Evolutionary conservation across 2,113 vertebrate species (phyloP).

Genomic region (Lamprologus ornatipinnis): DNA sequence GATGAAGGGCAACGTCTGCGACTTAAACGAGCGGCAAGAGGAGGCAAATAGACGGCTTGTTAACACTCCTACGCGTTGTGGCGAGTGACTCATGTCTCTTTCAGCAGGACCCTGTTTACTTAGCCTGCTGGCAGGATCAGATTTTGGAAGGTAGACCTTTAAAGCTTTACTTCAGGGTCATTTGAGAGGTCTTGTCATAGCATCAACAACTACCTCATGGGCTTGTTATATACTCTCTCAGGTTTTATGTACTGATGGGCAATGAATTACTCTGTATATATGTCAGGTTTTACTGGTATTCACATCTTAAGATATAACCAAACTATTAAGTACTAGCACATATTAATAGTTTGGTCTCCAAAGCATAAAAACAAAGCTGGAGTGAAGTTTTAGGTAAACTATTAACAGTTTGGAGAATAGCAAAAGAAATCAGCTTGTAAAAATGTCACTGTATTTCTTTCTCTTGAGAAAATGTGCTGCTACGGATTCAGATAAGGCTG

Average conservation of each 20-base stretch:
- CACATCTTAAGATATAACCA: background rate
- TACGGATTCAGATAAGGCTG: background rate
- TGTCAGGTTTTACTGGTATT: background rate
- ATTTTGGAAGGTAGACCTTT: conserved; percentile 25
- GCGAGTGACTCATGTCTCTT: conserved; percentile 31
- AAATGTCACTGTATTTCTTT: background rate
- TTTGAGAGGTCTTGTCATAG: conserved; percentile 4
- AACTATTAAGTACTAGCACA: background rate
- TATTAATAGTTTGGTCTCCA: background rate
- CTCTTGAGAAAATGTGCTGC: background rate
- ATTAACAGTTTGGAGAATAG: background rate
- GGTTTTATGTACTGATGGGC: background rate
- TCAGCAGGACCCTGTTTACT: conserved; percentile 18
- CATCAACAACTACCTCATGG: conserved; percentile 12
- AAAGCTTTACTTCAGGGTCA: background rate
- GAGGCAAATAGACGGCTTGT: conserved; percentile 22
- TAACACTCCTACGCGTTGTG: background rate
- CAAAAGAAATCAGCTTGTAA: background rate
- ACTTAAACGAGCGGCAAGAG: conserved; percentile 20
- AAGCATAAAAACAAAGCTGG: background rate
- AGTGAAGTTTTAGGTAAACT: background rate
- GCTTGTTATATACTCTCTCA: background rate
- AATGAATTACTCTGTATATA: background rate
- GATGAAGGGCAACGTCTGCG: background rate
- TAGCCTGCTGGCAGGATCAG: conserved; percentile 2